Conservation (phyloP, 2,797 vertebrate species). For the Ptychadena robeensis region DNA sequence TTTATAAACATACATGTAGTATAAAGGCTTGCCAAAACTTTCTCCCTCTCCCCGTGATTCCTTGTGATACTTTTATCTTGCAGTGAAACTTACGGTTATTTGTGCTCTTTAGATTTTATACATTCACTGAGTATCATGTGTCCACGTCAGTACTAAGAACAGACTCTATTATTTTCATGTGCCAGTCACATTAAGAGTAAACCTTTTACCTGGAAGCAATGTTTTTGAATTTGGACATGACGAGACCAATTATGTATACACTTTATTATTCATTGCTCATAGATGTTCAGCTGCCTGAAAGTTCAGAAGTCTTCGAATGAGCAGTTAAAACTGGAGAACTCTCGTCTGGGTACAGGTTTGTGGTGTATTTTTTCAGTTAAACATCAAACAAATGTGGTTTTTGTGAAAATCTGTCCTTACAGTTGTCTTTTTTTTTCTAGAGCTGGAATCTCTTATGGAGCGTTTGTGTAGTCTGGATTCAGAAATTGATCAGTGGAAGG, state of each 20-base stretch:
- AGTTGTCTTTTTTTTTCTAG: neutral
- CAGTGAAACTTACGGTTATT: too few species aligned
- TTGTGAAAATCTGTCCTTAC: neutral
- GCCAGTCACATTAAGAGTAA: too few species aligned
- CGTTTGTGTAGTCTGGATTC: conserved; percentile 38
- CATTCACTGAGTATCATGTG: too few species aligned
- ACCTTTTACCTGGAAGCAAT: too few species aligned
- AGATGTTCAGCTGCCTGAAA: conserved; percentile 58
- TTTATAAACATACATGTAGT: too few species aligned
- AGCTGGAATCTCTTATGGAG: conserved; percentile 39
- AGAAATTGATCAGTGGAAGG: conserved; percentile 23
- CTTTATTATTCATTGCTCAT: neutral
- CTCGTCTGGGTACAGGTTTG: conserved; percentile 68
- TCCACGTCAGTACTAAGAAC: too few species aligned
- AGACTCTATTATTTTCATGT: too few species aligned
- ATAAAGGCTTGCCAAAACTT: too few species aligned
- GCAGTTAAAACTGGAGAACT: conserved; percentile 67
- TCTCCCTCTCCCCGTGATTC: too few species aligned
- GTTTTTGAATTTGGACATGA: too few species aligned
- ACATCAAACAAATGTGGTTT: neutral
- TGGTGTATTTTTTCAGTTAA: neutral
- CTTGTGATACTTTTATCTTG: too few species aligned
- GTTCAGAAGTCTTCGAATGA: conserved; percentile 58
- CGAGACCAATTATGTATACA: neutral
- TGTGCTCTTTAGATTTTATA: too few species aligned